Base-by-base conservation (phyloP, 2,888 invertebrate species). In the Morpho achilles region DNA sequence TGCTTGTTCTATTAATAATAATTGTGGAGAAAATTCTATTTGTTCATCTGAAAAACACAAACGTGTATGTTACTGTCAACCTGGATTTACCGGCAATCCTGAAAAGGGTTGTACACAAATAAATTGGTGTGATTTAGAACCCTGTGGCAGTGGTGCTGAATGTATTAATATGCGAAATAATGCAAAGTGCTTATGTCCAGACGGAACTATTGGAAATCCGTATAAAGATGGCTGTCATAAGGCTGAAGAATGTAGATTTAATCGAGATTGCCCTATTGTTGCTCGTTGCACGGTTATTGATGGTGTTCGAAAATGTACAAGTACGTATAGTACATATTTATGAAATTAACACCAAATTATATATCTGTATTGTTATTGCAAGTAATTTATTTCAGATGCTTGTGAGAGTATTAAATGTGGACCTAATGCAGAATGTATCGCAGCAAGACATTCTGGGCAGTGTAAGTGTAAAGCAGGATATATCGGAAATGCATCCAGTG, bases 61-160 rank as follows among this genome's bases (percentile, higher is more conserved):
- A 63, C 95, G 95, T 77, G 92, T 91, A 48, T 89, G 87, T 75
- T 95, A 95, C 70, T 97, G 97, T 76, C 96, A 96, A 82, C 97
- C 97, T 8, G 97, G 97, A 0, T 97, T 93, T 72, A 96, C 96
- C 0, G 97, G 97, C 3, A 94, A 97, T 79, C 94, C 97, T 2
- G 84, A 92, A 8, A 86, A 84, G 40, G 94, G 94, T 23, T 97
- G 97, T 72, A 85, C 91, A 54, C 84, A 94, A 55, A 94, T 97
- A 56, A 95, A 97, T 82, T 96, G 94, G 80, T 97, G 97, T 74
- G 92, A 92, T 52, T 93, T 93, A 67, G 92, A 93, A 47, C 96
- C 96, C 7, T 97, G 97, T 76, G 96, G 95, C 5, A 93, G 94
- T 50, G 95, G 95, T 58, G 95, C 97, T 0, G 85, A 92, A 64